Conservation (phyloP, 2,888 invertebrate genomes). For the Laothoe populi region DNA sequence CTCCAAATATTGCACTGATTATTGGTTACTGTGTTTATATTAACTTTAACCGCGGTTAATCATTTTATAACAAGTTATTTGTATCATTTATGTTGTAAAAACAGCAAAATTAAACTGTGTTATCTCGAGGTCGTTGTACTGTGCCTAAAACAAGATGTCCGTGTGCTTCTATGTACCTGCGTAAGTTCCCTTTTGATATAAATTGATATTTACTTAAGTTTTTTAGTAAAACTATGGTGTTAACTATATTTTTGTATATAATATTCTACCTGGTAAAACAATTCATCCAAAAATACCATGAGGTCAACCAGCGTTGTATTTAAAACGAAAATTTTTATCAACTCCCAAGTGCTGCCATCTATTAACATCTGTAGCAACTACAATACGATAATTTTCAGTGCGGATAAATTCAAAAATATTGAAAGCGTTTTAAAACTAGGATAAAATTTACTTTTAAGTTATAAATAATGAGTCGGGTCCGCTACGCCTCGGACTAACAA, state of each 20-base stretch:
- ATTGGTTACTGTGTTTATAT: constrained; percentile 79
- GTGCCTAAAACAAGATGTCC: constrained; percentile 84
- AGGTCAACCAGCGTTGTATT: neutral
- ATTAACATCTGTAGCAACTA: neutral
- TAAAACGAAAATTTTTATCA: neutral
- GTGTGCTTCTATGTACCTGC: constrained; percentile 89
- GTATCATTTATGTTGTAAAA: constrained; percentile 52
- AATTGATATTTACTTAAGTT: constrained; percentile 19
- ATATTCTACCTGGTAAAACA: neutral
- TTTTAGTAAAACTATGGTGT: neutral
- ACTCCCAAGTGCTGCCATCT: constrained; percentile 5
- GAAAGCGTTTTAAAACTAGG: too few relatives aligned
- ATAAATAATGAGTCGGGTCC: too few relatives aligned
- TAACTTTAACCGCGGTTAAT: constrained; percentile 73
- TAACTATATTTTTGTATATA: neutral
- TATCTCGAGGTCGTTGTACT: constrained; percentile 53
- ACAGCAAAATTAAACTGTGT: constrained; percentile 43
- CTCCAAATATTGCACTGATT: constrained; percentile 80
- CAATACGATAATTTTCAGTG: neutral
- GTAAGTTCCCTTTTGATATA: constrained; percentile 82
- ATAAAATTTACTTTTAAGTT: too few relatives aligned
- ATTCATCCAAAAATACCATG: neutral
- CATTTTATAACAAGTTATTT: constrained; percentile 55
- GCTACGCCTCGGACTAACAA: too few relatives aligned
- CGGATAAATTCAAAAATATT: neutral